Evolutionary conservation across 2,888 invertebrate genomes (phyloP), one percentile per base, ranked within the genome.

Genomic region (Norana najaformis): DNA sequence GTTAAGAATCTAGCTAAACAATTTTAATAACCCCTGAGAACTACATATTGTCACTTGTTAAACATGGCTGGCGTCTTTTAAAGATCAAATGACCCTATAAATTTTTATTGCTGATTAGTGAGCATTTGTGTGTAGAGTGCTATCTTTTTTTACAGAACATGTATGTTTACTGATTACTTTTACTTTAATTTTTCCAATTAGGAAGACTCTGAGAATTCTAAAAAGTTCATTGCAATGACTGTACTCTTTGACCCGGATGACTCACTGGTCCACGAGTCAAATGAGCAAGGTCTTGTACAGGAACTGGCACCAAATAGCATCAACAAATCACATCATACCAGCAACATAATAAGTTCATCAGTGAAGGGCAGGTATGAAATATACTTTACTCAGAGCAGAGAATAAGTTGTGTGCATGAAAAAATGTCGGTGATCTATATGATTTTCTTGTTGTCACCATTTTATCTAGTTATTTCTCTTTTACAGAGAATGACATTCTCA

Each of bases 201-300:
- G 69, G n/a, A 69, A 69, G 69, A 69, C 69, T 69, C 69, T 69
- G 69, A 69, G n/a, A 69, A 69, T 69, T 69, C 69, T n/a, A 30
- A 13, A 30, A 69, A n/a, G 69, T 69, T n/a, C 30, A 69, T 69
- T 69, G 69, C 69, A 5, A n/a, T n/a, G 30, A n/a, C 69, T 69
- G 69, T n/a, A 69, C 69, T 69, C 69, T 69, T 69, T 11, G 69
- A 69, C n/a, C n/a, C 69, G 11, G 69, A 69, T 69, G 69, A 69
- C 69, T 69, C 69, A n/a, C 69, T 69, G 30, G n/a, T n/a, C n/a
- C 69, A 69, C n/a, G 69, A 69, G 69, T 69, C 69, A 69, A 30
- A 6, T 69, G 69, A 69, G n/a, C 30, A 23, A 47, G 47, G 69
- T 69, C 8, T 69, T 69, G 69, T n/a, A n/a, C 30, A 69, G 69